Conservation (phyloP, 1,140 invertebrate genomes). For the Dinothrombium tinctorium region DNA sequence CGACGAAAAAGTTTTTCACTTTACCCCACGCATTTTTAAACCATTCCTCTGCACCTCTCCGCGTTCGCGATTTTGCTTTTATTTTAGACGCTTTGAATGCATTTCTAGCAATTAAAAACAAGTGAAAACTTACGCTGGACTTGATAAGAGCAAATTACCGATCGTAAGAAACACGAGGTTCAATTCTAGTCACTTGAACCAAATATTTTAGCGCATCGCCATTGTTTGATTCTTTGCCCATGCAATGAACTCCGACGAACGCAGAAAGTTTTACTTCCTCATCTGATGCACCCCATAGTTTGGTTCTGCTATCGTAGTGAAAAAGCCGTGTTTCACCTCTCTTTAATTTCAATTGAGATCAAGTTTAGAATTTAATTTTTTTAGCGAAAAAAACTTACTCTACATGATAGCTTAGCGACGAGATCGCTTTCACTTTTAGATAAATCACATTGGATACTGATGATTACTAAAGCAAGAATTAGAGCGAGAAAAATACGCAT, state of each 20-base stretch:
- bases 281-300: conserved; percentile 11
- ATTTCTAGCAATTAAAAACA: not conserved
- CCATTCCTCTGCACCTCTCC: conserved; percentile 5
- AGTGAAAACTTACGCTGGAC: not conserved
- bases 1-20: conserved; percentile 11
- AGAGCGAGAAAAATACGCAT: too few species aligned
- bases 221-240: conserved; percentile 8
- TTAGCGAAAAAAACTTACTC: too few species aligned
- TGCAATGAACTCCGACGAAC: conserved; percentile 7
- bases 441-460: too few species aligned
- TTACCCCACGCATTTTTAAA: conserved; percentile 9
- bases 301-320: conserved; percentile 8
- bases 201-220: conserved; percentile 10
- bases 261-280: conserved; percentile 7
- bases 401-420: too few species aligned
- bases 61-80: not conserved
- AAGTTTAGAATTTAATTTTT: not conserved
- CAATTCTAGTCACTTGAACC: conserved; percentile 9
- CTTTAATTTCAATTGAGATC: not conserved
- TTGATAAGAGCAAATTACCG: conserved; percentile 4
- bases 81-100: not conserved
- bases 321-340: conserved; percentile 9
- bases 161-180: not conserved
- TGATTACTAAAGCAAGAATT: too few species aligned
- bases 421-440: too few species aligned